A percentile compares a stretch with the other conserved stretches of the same genome.
These are phyloP conservation scores for Clamator glandarius DNA, from an alignment of 2,797 vertebrate species.

Conservation along the genomic window DNA sequence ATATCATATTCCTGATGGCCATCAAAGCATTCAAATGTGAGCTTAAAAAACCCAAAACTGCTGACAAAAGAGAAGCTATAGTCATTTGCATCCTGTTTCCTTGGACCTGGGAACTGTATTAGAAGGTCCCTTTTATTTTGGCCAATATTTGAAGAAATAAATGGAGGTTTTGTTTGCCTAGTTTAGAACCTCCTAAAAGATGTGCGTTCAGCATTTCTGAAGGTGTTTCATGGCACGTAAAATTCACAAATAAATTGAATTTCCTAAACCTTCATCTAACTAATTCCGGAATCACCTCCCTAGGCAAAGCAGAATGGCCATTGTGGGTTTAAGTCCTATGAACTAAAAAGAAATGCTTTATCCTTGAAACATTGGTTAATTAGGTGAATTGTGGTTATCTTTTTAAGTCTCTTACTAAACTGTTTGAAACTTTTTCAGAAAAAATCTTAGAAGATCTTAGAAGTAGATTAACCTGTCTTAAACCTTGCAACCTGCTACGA, in stretches of 20 bases:
- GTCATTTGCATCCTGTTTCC: background rate
- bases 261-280: background rate
- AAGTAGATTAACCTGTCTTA: background rate
- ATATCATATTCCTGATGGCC: background rate
- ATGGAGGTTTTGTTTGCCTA: background rate
- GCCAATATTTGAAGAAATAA: background rate
- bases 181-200: background rate
- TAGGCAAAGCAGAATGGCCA: background rate
- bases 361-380: background rate
- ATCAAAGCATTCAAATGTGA: background rate
- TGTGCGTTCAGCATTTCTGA: background rate
- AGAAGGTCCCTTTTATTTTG: background rate
- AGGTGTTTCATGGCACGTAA: background rate
- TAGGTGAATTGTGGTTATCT: background rate
- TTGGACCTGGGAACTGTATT: background rate
- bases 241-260: background rate
- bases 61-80: background rate
- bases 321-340: background rate
- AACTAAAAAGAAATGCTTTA: background rate
- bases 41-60: background rate
- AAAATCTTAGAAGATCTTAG: background rate
- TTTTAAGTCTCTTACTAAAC: background rate
- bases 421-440: background rate
- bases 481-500: conserved; percentile 45
- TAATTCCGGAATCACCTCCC: background rate